Evolutionary conservation across 2,113 vertebrate genomes (phyloP).

Genomic region (Podilymbus podiceps): DNA sequence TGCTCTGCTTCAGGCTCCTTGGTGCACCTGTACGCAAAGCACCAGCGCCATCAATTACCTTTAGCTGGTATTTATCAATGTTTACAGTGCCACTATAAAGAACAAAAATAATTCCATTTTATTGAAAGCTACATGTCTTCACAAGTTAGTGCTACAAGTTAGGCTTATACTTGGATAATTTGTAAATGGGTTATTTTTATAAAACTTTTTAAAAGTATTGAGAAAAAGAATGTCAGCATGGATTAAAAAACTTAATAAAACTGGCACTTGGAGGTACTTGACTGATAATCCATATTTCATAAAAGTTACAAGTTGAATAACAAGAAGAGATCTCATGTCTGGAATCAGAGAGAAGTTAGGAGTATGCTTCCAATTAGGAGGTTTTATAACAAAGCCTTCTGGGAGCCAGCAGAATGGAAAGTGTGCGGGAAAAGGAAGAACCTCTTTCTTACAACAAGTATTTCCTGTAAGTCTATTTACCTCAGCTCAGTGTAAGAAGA

Average conservation of each 20-base stretch:
- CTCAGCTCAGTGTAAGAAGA: not conserved
- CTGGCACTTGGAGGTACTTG: not conserved
- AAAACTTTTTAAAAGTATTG: not conserved
- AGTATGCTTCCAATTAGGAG: slow-evolving; percentile 4
- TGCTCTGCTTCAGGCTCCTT: not conserved
- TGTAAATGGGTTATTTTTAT: not conserved
- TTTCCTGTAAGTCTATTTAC: not conserved
- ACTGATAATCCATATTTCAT: not conserved
- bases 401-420: not conserved
- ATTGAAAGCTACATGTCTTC: not conserved
- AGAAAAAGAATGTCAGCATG: not conserved
- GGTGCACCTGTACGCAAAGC: not conserved
- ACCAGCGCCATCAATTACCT: not conserved
- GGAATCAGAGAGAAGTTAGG: not conserved
- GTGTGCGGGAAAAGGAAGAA: not conserved
- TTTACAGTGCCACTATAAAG: not conserved
- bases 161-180: not conserved
- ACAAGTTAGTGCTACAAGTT: not conserved
- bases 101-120: not conserved
- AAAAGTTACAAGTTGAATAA: not conserved
- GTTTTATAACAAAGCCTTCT: not conserved
- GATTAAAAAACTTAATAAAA: not conserved
- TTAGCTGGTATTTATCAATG: not conserved
- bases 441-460: not conserved
- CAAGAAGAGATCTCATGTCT: not conserved